Evolutionary conservation across 92 coral and sea anemone genomes (phyloP).

Genomic region (Siderastrea radians): DNA sequence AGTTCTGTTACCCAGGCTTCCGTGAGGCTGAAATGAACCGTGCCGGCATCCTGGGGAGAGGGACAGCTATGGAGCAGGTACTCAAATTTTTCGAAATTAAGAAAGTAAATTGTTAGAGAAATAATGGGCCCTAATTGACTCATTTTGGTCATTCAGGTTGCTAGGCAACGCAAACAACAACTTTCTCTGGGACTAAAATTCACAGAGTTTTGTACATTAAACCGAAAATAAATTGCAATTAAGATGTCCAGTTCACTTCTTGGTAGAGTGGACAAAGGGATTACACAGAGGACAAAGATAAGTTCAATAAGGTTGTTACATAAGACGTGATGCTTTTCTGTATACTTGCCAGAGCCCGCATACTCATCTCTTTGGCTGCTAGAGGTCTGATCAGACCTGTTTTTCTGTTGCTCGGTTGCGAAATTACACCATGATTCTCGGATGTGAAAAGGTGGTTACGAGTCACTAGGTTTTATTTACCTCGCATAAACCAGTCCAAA

Average conservation of each 20-base stretch:
- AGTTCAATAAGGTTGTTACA: too few species aligned
- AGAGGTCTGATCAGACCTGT: too few species aligned
- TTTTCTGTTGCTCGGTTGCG: too few species aligned
- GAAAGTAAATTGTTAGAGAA: background rate
- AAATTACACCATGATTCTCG: background rate
- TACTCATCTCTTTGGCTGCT: too few species aligned
- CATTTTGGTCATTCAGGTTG: background rate
- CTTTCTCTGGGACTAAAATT: background rate
- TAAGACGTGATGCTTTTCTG: too few species aligned
- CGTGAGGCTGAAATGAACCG: constrained; percentile 93
- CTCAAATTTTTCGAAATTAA: background rate
- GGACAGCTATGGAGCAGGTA: background rate
- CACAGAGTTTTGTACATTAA: background rate
- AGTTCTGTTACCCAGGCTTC: constrained; percentile 77
- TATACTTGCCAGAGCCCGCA: too few species aligned
- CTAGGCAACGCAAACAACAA: background rate
- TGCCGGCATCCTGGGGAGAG: constrained; percentile 85
- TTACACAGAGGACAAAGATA: too few species aligned
- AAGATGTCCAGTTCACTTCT: too few species aligned
- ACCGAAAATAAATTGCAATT: too few species aligned
- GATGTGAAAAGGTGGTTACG: background rate
- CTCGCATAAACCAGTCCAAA: constrained; percentile 83
- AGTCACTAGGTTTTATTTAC: constrained; percentile 27
- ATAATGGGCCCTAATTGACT: too few species aligned
- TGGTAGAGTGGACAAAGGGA: too few species aligned